Evolutionary conservation across 2,888 invertebrate genomes (phyloP), one percentile per base, ranked within the genome.

Genomic region (Eristalinus aeneus): DNA sequence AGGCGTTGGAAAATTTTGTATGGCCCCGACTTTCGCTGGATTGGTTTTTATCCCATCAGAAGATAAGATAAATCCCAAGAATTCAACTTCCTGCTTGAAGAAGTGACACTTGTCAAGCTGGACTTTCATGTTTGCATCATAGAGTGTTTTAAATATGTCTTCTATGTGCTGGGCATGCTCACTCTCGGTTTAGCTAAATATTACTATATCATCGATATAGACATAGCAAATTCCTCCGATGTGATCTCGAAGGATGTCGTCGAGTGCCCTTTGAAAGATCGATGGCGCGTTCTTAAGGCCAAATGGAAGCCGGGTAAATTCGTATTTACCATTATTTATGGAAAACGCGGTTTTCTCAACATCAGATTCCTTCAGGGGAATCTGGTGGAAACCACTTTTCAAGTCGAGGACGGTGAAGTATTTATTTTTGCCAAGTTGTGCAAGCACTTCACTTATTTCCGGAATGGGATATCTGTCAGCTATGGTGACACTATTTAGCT

Each of bases 141-240:
- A 16, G 16, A 16, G 16, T 46, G 16, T 16, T 46, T 46, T 16
- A 8, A 46, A 46, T 1, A 46, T 27, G 5, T 27, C 27, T 27
- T 27, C 27, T 27, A 27, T 27, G 27, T 27, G 27, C 27, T 27
- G 27, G 27, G 27, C 27, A 27, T 72, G 78, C 27, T 79, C 58
- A 39, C 27, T 11, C 67, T 56, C 39, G 5, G 56, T 36, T 32
- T 54, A 10, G 27, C 64, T 56, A 27, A 56, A 74, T 6, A 74
- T 63, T 6, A 65, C 39, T 11, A 65, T 46, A 39, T 75, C 65
- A 11, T 75, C 67, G 16, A 75, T 67, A n/a, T 75, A 67, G 11
- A 67, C 67, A 22, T 75, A 36, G 27, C 58, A 65, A 46, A 58
- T 58, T 53, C 60, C 67, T 10, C 75, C 75, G 20, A 75, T 75